Percentiles rank a stretch among this genome's conserved stretches.
Conservation (phyloP, 2,113 vertebrate species). For the human (Homo sapiens) region DNA sequence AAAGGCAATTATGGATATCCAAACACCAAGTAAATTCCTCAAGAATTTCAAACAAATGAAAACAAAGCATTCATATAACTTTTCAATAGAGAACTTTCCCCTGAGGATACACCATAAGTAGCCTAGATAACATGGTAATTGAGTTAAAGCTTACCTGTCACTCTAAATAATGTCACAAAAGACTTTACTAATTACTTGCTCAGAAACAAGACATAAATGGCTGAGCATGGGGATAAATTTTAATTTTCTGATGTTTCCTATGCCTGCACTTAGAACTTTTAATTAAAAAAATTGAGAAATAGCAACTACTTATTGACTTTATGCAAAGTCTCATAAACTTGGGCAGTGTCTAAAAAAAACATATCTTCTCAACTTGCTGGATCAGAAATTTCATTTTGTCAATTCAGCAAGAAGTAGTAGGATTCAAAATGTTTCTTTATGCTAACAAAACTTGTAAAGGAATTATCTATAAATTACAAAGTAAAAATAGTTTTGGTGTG, state of each 20-base stretch:
- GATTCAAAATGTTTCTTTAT: not conserved
- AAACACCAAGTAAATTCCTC: not conserved
- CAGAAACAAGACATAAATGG: not conserved
- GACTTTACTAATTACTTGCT: not conserved
- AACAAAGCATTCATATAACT: not conserved
- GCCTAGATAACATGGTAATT: not conserved
- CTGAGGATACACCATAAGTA: not conserved
- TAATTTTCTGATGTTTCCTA: not conserved
- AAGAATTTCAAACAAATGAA: not conserved
- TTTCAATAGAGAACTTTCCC: not conserved
- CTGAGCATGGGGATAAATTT: not conserved
- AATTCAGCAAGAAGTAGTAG: not conserved
- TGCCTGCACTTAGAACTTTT: not conserved
- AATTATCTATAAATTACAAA: not conserved
- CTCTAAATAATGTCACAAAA: not conserved
- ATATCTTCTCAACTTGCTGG: not conserved
- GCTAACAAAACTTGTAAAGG: not conserved
- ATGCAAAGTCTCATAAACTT: not conserved
- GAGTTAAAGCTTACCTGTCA: not conserved
- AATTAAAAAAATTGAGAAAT: not conserved
- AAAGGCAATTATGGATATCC: not conserved
- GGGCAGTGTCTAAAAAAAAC: not conserved
- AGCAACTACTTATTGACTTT: not conserved
- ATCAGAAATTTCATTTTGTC: not conserved
- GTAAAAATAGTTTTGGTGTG: not conserved